These are phyloP conservation scores for Pollenia amentaria DNA, from an alignment of 2,888 invertebrate species.

Conservation along the genomic window DNA sequence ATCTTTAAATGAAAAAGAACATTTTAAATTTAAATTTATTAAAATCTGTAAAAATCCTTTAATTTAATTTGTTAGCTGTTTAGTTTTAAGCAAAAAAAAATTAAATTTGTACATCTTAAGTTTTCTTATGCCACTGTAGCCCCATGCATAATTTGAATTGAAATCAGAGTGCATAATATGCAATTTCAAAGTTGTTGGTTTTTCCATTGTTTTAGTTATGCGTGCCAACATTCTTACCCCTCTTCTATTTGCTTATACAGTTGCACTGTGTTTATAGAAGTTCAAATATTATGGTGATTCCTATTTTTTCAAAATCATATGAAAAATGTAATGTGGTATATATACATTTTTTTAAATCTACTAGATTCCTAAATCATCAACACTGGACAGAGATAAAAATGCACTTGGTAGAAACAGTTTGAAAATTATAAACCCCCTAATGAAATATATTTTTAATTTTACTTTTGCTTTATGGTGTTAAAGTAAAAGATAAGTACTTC, in stretches of 20 bases:
- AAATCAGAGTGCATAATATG: neutral
- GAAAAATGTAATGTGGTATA: no score
- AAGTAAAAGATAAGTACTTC: constrained; percentile 72
- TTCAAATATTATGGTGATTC: constrained; percentile 6
- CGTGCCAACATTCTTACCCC: constrained; percentile 43
- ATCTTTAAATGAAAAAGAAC: no score
- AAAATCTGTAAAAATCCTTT: no score
- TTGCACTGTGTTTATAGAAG: constrained; percentile 3
- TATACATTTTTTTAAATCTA: no score
- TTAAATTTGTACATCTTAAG: neutral
- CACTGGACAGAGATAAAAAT: no score
- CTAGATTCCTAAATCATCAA: no score
- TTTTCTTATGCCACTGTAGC: neutral
- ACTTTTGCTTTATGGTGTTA: constrained; percentile 69
- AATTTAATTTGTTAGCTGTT: no score
- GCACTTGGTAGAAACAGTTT: no score
- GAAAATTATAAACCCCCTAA: constrained; percentile 1
- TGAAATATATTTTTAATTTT: constrained; percentile 39
- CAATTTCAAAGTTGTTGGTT: constrained; percentile 14
- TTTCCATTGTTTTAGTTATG: constrained; percentile 8
- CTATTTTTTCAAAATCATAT: no score
- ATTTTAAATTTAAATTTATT: no score
- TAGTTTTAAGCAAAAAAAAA: neutral
- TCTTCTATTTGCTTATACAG: constrained; percentile 37
- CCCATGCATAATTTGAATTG: neutral